Percentiles rank a stretch among this genome's conserved stretches.
Evolutionary conservation across 1,140 invertebrate species (phyloP).

Genomic region (Anastrepha obliqua): DNA sequence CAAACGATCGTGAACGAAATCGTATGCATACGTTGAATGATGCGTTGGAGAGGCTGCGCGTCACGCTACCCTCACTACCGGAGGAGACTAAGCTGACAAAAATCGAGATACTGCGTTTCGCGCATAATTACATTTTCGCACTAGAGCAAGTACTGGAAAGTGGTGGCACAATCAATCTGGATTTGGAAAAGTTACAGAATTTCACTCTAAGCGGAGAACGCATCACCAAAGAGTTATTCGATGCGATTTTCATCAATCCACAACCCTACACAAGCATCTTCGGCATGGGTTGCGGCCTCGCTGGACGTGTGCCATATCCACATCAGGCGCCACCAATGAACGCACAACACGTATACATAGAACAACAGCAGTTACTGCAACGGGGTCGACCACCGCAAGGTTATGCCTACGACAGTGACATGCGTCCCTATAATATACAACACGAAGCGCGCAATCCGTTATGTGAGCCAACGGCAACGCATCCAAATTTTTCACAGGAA

Average conservation of each 20-base stretch:
- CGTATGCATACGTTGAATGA: slow-evolving; percentile 98
- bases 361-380: slow-evolving; percentile 59
- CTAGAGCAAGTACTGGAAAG: slow-evolving; percentile 86
- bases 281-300: slow-evolving; percentile 49
- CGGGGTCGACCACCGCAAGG: neutral
- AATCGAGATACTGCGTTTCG: slow-evolving; percentile 96
- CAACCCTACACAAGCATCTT: slow-evolving; percentile 69
- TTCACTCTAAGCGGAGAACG: slow-evolving; percentile 76
- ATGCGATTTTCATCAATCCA: slow-evolving; percentile 77
- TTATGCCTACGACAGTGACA: slow-evolving; percentile 65
- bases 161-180: slow-evolving; percentile 75
- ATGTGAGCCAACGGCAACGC: neutral
- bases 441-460: slow-evolving; percentile 61
- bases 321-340: slow-evolving; percentile 16
- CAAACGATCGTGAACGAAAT: slow-evolving; percentile 96
- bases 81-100: slow-evolving; percentile 98
- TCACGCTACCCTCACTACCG: slow-evolving; percentile 89
- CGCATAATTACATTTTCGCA: slow-evolving; percentile 96
- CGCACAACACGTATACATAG: slow-evolving; percentile 60
- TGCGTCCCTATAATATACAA: slow-evolving; percentile 67
- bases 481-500: slow-evolving; percentile 69
- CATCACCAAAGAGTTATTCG: slow-evolving; percentile 77
- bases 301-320: slow-evolving; percentile 34
- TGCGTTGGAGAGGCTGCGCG: slow-evolving; percentile 91
- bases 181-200: slow-evolving; percentile 76